phyloP scores from a whole-genome alignment of 1,140 invertebrate genomes.

The Drosophila melanogaster region Release_6_plus_ISO1_MT NT_037436.4:14130001-14130500 shows the following conservation, averaged over 20 bases:
- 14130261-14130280: conserved; percentile 19
- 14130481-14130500: too few species aligned
- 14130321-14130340: conserved; percentile 17
- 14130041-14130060: conserved; percentile 43
- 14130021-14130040: conserved; percentile 29
- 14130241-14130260: conserved; percentile 38
- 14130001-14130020: conserved; percentile 55
- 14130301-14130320: neutral
- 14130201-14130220: conserved; percentile 32
- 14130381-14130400: too few species aligned
- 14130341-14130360: neutral
- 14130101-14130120: conserved; percentile 68
- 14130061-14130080: conserved; percentile 57
- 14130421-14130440: too few species aligned
- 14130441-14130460: too few species aligned
- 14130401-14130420: too few species aligned
- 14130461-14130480: too few species aligned
- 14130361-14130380: neutral
- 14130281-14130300: conserved; percentile 1
- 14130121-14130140: conserved; percentile 60
- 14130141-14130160: conserved; percentile 55
- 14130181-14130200: conserved; percentile 42
- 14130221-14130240: conserved; percentile 38
- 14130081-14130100: conserved; percentile 54
- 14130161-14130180: conserved; percentile 46